These are phyloP conservation scores for Apostichopus parvimensis DNA, from an alignment of 35 echinoderm and acorn worm species.

Conservation along the genomic window DNA sequence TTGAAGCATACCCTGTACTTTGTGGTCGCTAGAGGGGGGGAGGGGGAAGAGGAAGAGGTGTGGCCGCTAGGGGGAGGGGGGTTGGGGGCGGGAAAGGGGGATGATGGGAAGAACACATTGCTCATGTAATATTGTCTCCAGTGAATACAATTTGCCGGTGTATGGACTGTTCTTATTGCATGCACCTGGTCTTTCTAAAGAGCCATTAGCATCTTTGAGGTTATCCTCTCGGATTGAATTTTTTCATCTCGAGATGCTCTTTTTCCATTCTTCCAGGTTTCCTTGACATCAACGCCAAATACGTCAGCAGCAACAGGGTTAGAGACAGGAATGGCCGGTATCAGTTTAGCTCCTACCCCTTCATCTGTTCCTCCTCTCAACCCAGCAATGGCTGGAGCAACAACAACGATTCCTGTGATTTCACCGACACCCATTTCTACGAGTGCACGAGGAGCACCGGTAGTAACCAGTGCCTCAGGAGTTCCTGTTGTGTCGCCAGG, in stretches of 20 bases:
- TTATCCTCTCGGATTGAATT: background rate
- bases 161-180: background rate
- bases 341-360: conserved; percentile 53
- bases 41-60: no score
- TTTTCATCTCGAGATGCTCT: background rate
- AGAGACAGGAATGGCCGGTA: conserved; percentile 50
- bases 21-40: no score
- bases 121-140: no score
- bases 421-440: conserved; percentile 29
- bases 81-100: no score
- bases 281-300: conserved; percentile 78
- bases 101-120: no score
- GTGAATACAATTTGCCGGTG: background rate
- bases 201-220: background rate
- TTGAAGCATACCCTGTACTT: no score
- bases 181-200: no score
- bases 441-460: background rate
- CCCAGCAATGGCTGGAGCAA: conserved; percentile 51
- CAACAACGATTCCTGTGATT: conserved; percentile 63
- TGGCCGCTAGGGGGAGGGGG: no score
- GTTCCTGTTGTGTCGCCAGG: conserved; percentile 40
- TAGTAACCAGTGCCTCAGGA: conserved; percentile 33
- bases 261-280: conserved; percentile 49
- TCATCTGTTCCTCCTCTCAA: conserved; percentile 41
- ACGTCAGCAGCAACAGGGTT: conserved; percentile 53